These are phyloP conservation scores for Drosophila sp. DNA, from an alignment of 1,140 invertebrate genomes.

Conservation along the genomic window DNA sequence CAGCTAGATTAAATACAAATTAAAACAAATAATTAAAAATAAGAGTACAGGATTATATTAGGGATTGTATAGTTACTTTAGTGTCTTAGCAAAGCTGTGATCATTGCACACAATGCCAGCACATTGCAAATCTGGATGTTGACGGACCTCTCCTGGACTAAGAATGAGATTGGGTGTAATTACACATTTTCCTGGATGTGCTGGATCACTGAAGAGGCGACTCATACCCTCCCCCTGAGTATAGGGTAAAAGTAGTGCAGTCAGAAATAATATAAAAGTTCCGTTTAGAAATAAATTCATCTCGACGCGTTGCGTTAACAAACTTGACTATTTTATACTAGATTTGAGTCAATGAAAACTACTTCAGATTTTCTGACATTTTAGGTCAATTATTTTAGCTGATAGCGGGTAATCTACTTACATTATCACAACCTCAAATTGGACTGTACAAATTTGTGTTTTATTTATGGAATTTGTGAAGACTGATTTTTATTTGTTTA, in stretches of 20 bases:
- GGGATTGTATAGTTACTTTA: background rate
- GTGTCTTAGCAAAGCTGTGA: slow-evolving; percentile 5
- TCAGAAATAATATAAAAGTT: background rate
- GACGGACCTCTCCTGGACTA: background rate
- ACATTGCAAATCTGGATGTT: slow-evolving; percentile 12
- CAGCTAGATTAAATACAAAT: slow-evolving; percentile 22
- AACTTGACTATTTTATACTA: slow-evolving; percentile 18
- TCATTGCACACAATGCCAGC: slow-evolving; percentile 7
- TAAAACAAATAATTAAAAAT: no score
- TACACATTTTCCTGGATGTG: slow-evolving; percentile 36
- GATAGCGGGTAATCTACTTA: background rate
- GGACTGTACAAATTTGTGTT: no score
- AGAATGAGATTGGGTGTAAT: slow-evolving; percentile 17
- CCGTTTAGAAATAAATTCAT: slow-evolving; percentile 17
- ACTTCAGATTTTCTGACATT: background rate
- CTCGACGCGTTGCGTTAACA: background rate
- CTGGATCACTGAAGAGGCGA: slow-evolving; percentile 11
- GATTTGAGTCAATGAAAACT: background rate
- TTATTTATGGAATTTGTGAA: no score
- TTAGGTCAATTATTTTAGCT: background rate
- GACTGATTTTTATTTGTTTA: background rate
- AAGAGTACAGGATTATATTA: background rate
- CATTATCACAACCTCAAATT: no score
- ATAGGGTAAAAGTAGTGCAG: background rate
- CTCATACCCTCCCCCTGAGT: slow-evolving; percentile 12